Base-by-base conservation (phyloP, 1,140 invertebrate species). In the Manduca sexta region DNA sequence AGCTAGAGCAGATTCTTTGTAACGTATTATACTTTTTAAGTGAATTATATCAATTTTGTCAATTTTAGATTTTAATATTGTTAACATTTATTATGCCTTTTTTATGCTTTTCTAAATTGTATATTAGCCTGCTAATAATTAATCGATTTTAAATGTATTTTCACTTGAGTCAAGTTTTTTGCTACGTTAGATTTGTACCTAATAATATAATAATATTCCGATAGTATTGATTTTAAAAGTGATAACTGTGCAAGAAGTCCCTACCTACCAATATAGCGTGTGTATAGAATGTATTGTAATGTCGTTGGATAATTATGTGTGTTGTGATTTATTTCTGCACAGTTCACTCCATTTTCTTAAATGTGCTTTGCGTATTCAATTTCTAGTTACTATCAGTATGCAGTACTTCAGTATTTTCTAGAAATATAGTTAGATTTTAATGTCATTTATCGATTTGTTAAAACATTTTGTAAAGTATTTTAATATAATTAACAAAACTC, bases 1-100 rank as follows among this genome's bases (percentile, higher is more conserved):
- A 74, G 56, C 58, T 82, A 75, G 66, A 60, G 56, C 72, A 64
- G 60, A 64, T 79, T 74, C 62, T 56, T 63, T 58, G 51, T 78
- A 69, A 73, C 53, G 38, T 53, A 54, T 64, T 59, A 45, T 35
- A 35, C 34, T 61, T 74, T 82, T 83, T 84, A 82, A 83, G 79
- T 77, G 69, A 68, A 76, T 73, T 80, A 83, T 84, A 85, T 85
- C 80, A 85, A 84, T 81, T 82, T 82, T 56, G 79, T 85, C 82
- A 85, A 85, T 85, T 85, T 83, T 84, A 81, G 80, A 81, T 80
- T 85, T 78, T 70, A 82, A 78, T 64, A 59, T 70, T 77, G 63
- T 72, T 74, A 67, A 56, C 48, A 65, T 77, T 26, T 69, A 64
- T 64, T 73, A 59, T 60, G 64, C 65, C 66, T 70, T 59, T 11